Conservation (phyloP, 2,888 invertebrate genomes). For the Tryphoninae sp. region DNA sequence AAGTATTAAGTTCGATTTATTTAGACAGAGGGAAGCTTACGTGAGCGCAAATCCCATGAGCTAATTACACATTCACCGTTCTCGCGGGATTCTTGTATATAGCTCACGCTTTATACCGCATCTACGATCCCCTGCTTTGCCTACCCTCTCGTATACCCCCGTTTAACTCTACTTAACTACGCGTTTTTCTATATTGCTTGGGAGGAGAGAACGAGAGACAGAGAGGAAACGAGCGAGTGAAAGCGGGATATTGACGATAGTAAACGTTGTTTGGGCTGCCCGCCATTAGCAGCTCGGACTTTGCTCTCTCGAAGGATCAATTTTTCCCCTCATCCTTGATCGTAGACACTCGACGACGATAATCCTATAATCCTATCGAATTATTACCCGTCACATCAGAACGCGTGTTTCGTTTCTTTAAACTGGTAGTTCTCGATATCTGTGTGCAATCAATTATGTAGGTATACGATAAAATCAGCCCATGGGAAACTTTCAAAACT, state of each 20-base stretch:
- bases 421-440: not conserved
- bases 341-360: slow-evolving; percentile 6
- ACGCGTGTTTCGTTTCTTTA: not conserved
- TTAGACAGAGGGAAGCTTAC: slow-evolving; percentile 22
- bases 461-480: not conserved
- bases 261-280: slow-evolving; percentile 67
- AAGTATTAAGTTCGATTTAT: slow-evolving; percentile 36
- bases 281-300: slow-evolving; percentile 73
- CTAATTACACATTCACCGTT: slow-evolving; percentile 70
- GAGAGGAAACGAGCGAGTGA: not conserved
- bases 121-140: slow-evolving; percentile 52
- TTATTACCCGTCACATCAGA: not conserved
- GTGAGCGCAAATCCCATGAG: slow-evolving; percentile 69
- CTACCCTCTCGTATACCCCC: slow-evolving; percentile 49
- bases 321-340: slow-evolving; percentile 26
- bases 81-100: slow-evolving; percentile 22
- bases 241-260: slow-evolving; percentile 10
- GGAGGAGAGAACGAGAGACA: not conserved
- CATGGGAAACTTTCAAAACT: not conserved
- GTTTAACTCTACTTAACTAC: slow-evolving; percentile 72
- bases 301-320: slow-evolving; percentile 30
- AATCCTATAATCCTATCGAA: slow-evolving; percentile 6
- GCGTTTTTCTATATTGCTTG: slow-evolving; percentile 32
- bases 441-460: not conserved
- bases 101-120: slow-evolving; percentile 17